Evolutionary conservation across 2,888 invertebrate genomes (phyloP), one percentile per base, ranked within the genome.

Genomic region (Troides oblongomaculatus): DNA sequence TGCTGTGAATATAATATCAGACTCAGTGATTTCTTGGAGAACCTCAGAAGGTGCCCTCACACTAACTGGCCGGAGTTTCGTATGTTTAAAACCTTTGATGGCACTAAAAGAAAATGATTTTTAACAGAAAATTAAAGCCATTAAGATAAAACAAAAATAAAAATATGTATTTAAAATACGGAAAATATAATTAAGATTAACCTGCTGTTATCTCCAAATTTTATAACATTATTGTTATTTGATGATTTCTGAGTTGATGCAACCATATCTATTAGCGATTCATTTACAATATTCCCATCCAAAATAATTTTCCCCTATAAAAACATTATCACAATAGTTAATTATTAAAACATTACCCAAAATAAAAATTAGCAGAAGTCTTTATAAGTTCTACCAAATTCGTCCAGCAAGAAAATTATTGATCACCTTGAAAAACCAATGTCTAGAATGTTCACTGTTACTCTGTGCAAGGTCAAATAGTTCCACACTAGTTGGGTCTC

Each of bases 391-490:
- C 12, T 57, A 21, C 59, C 30, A 30, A 2, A 30, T 30, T 30
- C 30, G 0, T 5, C 3, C 30, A 30, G 3, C 30, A 30, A 14
- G 17, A 50, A 50, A 14, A 50, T 18, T 59, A 36, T 66, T 21
- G 14, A 50, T 77, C 84, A 93, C 93, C 90, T 97, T 97, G 89
- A 99, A 99, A 92, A 99, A 99, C 99, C 99, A 99, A 93, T 99
- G 99, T 7, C 99, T 94, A 72, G 98, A 98, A 87, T 99, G 99
- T 85, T 99, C 99, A 86, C 99, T 98, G 85, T 99, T 99, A 46
- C 98, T 98, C 88, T 99, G 99, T 4, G 99, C 99, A 76, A 99
- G 94, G 92, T 99, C 99, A 90, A 99, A 99, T 79, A 99, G 96
- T 85, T 99, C 99, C 0, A 99, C 99, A 82, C 97, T 98, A 0